Evolutionary conservation across 1,140 invertebrate species (phyloP).

Genomic region (Ceratina japonica): DNA sequence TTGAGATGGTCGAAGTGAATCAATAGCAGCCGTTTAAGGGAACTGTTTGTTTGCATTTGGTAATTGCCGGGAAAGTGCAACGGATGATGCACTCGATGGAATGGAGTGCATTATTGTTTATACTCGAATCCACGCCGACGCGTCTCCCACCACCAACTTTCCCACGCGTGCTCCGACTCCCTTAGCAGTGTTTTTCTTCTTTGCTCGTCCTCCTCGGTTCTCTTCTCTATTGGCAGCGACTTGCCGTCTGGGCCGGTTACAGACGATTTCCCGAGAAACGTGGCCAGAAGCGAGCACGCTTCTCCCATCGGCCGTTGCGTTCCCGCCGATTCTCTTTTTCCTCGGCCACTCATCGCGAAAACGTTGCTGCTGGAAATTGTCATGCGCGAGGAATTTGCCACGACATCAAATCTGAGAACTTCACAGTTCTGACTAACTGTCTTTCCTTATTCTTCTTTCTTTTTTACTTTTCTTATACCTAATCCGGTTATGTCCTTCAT

Average conservation of each 20-base stretch:
- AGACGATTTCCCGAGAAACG: constrained; percentile 51
- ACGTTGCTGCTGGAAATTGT: constrained; percentile 10
- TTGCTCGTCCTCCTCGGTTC: not conserved
- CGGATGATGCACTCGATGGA: not conserved
- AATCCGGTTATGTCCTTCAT: no score
- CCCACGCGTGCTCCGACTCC: constrained; percentile 66
- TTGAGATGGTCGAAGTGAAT: not conserved
- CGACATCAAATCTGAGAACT: not conserved
- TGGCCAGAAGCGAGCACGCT: not conserved
- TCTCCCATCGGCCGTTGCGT: not conserved
- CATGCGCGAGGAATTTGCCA: not conserved
- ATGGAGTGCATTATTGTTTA: constrained; percentile 25
- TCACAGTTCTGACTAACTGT: not conserved
- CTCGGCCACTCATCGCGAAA: not conserved
- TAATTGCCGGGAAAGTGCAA: not conserved
- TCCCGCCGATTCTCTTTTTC: constrained; percentile 38
- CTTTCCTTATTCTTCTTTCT: not conserved
- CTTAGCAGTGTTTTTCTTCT: constrained; percentile 57
- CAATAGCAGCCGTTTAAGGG: not conserved
- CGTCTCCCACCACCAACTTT: constrained; percentile 68
- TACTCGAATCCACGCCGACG: constrained; percentile 34
- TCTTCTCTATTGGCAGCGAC: constrained; percentile 53
- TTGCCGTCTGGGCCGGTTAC: constrained; percentile 62
- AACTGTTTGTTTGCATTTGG: not conserved
- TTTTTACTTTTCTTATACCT: not conserved